A percentile compares a stretch with the other conserved stretches of the same genome.
phyloP scores from a whole-genome alignment of 1,140 invertebrate species.

The Brachionus rubens region DNA sequence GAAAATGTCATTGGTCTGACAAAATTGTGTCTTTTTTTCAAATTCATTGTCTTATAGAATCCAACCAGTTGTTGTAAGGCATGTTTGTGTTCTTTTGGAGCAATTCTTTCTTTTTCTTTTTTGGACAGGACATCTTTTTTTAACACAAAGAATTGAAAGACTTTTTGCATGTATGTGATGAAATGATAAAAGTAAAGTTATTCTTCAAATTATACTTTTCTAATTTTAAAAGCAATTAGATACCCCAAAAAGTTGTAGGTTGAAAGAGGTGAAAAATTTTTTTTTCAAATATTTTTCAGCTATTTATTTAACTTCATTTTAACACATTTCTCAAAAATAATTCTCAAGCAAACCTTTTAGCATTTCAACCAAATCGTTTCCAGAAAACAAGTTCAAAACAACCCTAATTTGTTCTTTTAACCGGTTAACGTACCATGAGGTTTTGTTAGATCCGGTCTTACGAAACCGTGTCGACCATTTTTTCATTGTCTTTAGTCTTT shows the following conservation, averaged over 20 bases:
- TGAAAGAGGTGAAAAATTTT: not conserved
- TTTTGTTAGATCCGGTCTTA: not conserved
- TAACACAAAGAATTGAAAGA: not conserved
- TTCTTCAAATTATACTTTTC: too few species aligned
- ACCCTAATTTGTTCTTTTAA: constrained; percentile 12
- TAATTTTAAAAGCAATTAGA: too few species aligned
- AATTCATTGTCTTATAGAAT: not conserved
- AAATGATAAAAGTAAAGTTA: too few species aligned
- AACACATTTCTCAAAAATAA: too few species aligned
- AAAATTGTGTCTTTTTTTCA: not conserved
- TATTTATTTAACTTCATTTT: too few species aligned
- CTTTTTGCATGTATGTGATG: too few species aligned
- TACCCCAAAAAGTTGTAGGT: too few species aligned
- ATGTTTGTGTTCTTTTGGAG: not conserved
- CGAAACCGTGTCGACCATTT: constrained; percentile 3
- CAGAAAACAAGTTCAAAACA: not conserved
- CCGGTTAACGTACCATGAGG: not conserved
- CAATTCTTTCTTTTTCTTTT: not conserved
- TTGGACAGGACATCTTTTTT: constrained; percentile 1
- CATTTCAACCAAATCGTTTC: not conserved
- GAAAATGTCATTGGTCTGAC: not conserved
- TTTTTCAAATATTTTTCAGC: not conserved
- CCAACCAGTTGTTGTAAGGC: not conserved
- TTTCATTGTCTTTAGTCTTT: constrained; percentile 7
- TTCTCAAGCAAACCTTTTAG: too few species aligned